Evolutionary conservation across 1,140 invertebrate species (phyloP).

Genomic region (Bombus terrestris): DNA sequence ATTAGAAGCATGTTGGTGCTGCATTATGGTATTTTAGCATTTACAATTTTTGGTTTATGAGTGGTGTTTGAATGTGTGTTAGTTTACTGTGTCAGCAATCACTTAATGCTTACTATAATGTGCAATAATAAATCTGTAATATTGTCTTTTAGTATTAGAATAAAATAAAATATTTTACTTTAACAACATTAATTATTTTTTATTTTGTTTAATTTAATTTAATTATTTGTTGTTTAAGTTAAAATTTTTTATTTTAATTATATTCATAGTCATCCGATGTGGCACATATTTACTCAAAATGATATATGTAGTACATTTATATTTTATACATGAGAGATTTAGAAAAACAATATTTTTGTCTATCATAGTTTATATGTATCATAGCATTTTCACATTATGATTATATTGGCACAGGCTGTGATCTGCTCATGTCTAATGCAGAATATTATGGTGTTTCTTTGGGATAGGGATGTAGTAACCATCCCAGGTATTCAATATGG

Average conservation of each 20-base stretch:
- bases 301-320: neutral
- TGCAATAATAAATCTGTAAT: neutral
- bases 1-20: constrained; percentile 48
- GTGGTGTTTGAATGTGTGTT: constrained; percentile 37
- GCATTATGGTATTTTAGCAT: neutral
- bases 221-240: constrained; percentile 21
- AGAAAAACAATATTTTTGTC: constrained; percentile 12
- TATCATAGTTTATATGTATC: constrained; percentile 39
- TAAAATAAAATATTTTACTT: constrained; percentile 10
- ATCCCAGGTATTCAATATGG: constrained; percentile 89
- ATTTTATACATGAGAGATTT: constrained; percentile 11
- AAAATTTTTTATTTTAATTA: neutral
- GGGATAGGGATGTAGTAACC: constrained; percentile 91
- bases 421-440: constrained; percentile 88
- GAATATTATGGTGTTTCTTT: constrained; percentile 88
- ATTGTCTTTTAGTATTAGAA: neutral
- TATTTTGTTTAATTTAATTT: neutral
- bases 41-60: constrained; percentile 15
- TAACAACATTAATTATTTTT: neutral
- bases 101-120: constrained; percentile 20
- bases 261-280: constrained; percentile 6
- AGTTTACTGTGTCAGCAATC: constrained; percentile 26
- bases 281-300: neutral
- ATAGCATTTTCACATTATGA: constrained; percentile 2
- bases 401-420: constrained; percentile 84